Percentiles rank a stretch among this genome's conserved stretches.
phyloP scores from a whole-genome alignment of 2,113 vertebrate species.

The Parotia lawesii region DNA sequence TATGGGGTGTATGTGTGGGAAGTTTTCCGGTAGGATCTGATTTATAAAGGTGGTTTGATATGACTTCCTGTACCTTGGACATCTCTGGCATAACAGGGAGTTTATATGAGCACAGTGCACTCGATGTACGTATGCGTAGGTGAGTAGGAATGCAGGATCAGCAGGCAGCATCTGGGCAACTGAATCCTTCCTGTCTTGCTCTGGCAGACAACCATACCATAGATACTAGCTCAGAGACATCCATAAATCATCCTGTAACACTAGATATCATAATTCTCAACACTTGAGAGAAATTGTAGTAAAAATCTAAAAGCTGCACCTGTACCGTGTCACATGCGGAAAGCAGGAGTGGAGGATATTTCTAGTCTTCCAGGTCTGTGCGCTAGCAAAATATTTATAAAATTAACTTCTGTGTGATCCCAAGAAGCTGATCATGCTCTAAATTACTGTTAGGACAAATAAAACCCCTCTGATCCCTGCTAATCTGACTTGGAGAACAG shows the following conservation, averaged over 20 bases:
- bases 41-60: not conserved
- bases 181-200: not conserved
- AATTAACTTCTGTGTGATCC: constrained; percentile 35
- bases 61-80: not conserved
- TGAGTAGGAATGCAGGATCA: not conserved
- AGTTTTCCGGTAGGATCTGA: not conserved
- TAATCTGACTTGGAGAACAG: constrained; percentile 58
- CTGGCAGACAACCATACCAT: not conserved
- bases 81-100: not conserved
- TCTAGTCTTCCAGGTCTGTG: not conserved
- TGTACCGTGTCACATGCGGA: not conserved
- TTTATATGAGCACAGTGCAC: not conserved
- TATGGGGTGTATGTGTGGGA: not conserved
- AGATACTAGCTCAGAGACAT: not conserved
- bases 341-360: not conserved
- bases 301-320: not conserved
- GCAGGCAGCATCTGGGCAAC: not conserved
- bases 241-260: not conserved
- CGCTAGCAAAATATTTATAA: constrained; percentile 13
- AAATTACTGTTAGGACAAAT: constrained; percentile 48
- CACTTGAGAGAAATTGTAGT: not conserved
- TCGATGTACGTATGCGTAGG: rapidly evolving
- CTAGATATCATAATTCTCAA: not conserved
- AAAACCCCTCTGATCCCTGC: constrained; percentile 47
- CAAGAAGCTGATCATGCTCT: constrained; percentile 45